A percentile compares a stretch with the other conserved stretches of the same genome.
These are phyloP conservation scores for Syndactyla subalaris DNA, from an alignment of 2,797 vertebrate genomes.

Conservation along the genomic window DNA sequence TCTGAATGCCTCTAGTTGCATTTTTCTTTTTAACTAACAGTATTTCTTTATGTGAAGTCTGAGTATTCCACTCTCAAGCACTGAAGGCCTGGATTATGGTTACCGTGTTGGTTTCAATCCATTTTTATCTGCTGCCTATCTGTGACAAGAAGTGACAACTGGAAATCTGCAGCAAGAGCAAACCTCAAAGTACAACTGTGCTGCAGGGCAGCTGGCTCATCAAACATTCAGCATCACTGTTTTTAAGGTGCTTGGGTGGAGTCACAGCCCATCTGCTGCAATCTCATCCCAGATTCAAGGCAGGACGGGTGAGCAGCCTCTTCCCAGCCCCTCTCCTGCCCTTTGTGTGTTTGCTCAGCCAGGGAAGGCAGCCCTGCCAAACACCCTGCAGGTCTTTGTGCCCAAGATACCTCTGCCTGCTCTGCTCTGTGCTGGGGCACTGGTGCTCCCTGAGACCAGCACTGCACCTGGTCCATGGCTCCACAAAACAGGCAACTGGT, in stretches of 20 bases:
- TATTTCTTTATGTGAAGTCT: not conserved
- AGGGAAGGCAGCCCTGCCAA: not conserved
- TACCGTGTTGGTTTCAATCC: not conserved
- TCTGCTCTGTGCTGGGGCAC: not conserved
- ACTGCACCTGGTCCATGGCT: not conserved
- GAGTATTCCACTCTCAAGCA: not conserved
- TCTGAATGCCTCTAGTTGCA: not conserved
- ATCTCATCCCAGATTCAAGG: rapidly evolving
- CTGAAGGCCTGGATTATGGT: not conserved
- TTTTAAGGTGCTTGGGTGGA: not conserved
- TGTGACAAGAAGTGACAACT: not conserved
- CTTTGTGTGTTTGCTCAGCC: rapidly evolving
- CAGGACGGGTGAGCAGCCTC: not conserved
- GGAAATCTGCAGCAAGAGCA: constrained; percentile 12
- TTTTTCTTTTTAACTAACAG: not conserved
- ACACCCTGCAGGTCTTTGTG: not conserved
- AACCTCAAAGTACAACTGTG: not conserved
- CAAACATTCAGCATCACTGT: not conserved
- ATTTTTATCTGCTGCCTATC: not conserved
- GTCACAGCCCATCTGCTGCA: not conserved
- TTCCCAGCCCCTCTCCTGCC: not conserved
- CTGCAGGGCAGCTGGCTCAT: not conserved
- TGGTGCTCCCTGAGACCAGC: not conserved
- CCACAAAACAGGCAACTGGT: not conserved
- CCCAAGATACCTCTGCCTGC: not conserved